Evolutionary conservation across 1,140 invertebrate genomes (phyloP).

Genomic region (Eufriesea mexicana): DNA sequence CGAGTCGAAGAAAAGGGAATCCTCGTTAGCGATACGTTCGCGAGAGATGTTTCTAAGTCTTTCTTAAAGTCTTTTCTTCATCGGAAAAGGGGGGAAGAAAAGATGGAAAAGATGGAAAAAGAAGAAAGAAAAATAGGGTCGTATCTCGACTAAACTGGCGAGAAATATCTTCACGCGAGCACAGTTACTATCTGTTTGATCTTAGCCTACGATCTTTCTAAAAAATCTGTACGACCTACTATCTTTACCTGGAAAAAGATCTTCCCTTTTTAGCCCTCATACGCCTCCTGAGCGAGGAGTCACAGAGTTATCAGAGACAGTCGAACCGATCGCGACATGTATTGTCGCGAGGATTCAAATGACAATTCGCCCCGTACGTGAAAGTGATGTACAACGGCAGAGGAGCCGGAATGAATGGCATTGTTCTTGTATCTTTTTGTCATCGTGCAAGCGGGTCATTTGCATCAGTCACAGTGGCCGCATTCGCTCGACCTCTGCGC

Average conservation of each 20-base stretch:
- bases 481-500: neutral
- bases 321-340: constrained; percentile 7
- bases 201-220: too few species aligned
- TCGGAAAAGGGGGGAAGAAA: neutral
- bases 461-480: constrained; percentile 12
- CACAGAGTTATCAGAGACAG: neutral
- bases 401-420: constrained; percentile 6
- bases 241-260: neutral
- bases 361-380: constrained; percentile 10
- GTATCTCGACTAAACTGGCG: neutral
- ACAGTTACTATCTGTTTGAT: neutral
- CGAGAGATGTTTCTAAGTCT: neutral
- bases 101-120: too few species aligned
- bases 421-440: constrained; percentile 38
- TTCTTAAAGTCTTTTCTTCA: neutral
- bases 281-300: too few species aligned
- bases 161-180: neutral
- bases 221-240: neutral
- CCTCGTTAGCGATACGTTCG: constrained; percentile 33
- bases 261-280: neutral
- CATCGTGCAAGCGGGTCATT: constrained; percentile 24
- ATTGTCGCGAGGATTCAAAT: constrained; percentile 6
- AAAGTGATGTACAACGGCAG: constrained; percentile 9
- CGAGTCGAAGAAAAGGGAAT: constrained; percentile 21
- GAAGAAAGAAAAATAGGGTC: too few species aligned